Evolutionary conservation across 2,797 vertebrate genomes (phyloP).

Genomic region (Cirrhinus molitorella): DNA sequence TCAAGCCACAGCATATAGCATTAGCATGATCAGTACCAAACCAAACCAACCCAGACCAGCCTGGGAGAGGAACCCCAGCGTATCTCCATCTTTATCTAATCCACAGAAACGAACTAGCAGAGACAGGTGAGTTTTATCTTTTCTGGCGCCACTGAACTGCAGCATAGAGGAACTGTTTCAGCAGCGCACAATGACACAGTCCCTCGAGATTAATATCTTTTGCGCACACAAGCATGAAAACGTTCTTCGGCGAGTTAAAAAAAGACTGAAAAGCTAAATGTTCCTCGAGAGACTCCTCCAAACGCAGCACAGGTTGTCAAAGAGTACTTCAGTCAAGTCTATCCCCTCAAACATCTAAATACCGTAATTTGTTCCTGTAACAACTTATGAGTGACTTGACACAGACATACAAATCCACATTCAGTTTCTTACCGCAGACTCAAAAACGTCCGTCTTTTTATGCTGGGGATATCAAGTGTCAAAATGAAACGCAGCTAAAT

Average conservation of each 20-base stretch:
- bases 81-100: neutral
- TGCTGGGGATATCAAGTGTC: slow-evolving; percentile 22
- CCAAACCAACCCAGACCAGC: neutral
- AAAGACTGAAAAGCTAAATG: neutral
- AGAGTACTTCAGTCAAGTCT: slow-evolving; percentile 16
- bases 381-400: slow-evolving; percentile 7
- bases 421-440: neutral
- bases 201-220: slow-evolving; percentile 6
- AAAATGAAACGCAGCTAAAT: slow-evolving; percentile 1
- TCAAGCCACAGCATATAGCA: neutral
- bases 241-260: neutral
- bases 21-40: neutral
- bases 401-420: slow-evolving; percentile 12
- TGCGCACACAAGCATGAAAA: slow-evolving; percentile 17
- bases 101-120: neutral
- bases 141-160: neutral
- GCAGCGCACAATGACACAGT: slow-evolving; percentile 13
- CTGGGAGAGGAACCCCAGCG: neutral
- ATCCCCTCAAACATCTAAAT: slow-evolving; percentile 15
- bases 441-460: neutral
- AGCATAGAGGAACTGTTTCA: slow-evolving; percentile 5
- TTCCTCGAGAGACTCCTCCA: neutral
- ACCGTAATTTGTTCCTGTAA: neutral
- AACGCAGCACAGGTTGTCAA: neutral
- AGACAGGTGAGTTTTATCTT: neutral